Evolutionary conservation across 2,113 vertebrate genomes (phyloP), one percentile per base, ranked within the genome.

Genomic region (Carassius auratus): DNA sequence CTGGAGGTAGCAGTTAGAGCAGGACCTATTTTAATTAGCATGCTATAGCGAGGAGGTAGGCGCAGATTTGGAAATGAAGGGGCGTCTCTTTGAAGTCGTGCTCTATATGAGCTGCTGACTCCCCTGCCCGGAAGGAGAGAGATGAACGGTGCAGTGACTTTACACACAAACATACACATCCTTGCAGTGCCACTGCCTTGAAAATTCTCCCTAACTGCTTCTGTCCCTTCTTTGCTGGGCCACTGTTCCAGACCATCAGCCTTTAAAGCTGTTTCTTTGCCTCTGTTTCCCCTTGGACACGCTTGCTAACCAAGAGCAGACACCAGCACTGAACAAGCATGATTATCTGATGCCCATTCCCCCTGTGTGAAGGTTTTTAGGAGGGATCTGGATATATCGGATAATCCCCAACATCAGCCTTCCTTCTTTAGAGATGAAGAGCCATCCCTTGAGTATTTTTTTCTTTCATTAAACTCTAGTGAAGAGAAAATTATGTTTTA

Each of bases 51-150:
- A 89, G 88, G 88, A 88, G 90, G 88, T 92, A 92, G 88, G 86
- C 88, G 87, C 88, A 92, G 92, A 87, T 93, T 94, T 92, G 91
- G 93, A 94, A 92, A 93, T 92, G 91, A 93, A 93, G 92, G 69
- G 92, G 90, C 78, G 82, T 91, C 91, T 85, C 92, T 94, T 93
- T 94, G 92, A 94, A 93, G 93, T 91, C 86, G 86, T 92, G 90
- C 91, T 90, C 91, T 88, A 91, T 92, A 92, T 92, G 92, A 66
- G 89, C 80, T 48, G 42, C 61, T 77, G 50, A 90, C 87, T 90
- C 71, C 88, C 79, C 86, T 84, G 90, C 90, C 92, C 91, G 17
- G 42, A 89, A 89, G 89, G 91, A 90, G 89, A 84, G 83, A 36
- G 69, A 45, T 50, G 87, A 87, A 89, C 87, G 87, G 90, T 86